phyloP scores from a whole-genome alignment of 2,797 vertebrate species.

The Darevskia mixta region DNA sequence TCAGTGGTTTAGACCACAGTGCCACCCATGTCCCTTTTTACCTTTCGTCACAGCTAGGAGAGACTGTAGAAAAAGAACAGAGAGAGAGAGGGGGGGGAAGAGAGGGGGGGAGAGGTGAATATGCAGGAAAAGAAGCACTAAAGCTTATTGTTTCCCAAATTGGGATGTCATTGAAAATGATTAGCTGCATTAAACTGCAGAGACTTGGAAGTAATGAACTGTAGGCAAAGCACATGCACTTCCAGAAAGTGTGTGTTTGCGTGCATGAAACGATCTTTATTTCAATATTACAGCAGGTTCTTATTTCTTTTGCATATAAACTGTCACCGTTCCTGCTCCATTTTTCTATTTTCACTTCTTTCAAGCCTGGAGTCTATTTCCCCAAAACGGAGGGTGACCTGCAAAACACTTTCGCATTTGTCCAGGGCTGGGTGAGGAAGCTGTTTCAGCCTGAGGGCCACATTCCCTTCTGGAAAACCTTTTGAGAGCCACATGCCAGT shows the following conservation, averaged over 20 bases:
- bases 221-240: background rate
- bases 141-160: slow-evolving; percentile 31
- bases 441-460: background rate
- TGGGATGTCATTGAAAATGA: slow-evolving; percentile 1
- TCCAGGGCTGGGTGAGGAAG: too few relatives aligned
- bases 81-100: background rate
- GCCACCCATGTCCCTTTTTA: background rate
- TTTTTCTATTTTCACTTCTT: too few relatives aligned
- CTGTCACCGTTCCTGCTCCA: background rate
- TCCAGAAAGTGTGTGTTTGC: background rate
- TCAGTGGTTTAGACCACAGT: too few relatives aligned
- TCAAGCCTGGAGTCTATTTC: background rate
- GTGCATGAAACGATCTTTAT: background rate
- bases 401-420: background rate
- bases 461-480: too few relatives aligned
- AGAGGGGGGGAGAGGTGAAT: background rate
- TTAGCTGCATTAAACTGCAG: slow-evolving; percentile 4
- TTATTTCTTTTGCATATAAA: background rate
- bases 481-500: too few relatives aligned
- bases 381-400: background rate
- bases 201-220: slow-evolving; percentile 44
- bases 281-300: background rate
- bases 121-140: background rate
- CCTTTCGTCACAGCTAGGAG: background rate
- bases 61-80: background rate